phyloP scores from a whole-genome alignment of 2,113 vertebrate genomes.

The Numenius arquata region DNA sequence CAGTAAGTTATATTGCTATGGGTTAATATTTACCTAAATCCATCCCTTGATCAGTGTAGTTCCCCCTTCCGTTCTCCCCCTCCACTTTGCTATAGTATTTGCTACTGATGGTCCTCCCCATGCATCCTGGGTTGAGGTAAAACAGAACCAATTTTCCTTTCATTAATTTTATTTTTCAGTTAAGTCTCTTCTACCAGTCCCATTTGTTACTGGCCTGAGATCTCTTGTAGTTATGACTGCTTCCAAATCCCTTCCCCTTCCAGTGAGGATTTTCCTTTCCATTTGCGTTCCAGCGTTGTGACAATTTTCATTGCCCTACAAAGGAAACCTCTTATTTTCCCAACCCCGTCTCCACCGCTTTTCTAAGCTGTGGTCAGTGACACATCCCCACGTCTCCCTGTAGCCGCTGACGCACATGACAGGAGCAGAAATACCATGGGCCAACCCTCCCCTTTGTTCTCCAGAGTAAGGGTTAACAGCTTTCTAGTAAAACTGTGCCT shows the following conservation, averaged over 20 bases:
- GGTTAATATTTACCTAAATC: neutral
- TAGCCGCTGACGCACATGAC: fast-evolving
- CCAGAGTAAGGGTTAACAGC: neutral
- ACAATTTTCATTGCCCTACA: neutral
- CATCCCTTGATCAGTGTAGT: neutral
- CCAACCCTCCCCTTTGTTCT: neutral
- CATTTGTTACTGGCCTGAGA: neutral
- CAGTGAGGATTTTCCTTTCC: neutral
- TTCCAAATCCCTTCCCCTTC: neutral
- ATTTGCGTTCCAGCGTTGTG: neutral
- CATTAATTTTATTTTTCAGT: neutral
- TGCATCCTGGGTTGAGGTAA: neutral
- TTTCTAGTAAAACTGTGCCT: neutral
- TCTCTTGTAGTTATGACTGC: neutral
- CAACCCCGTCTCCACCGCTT: neutral
- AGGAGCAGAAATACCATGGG: neutral
- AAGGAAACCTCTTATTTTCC: neutral
- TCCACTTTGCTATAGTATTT: neutral
- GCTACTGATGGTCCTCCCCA: neutral
- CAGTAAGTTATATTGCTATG: neutral
- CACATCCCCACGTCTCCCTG: neutral
- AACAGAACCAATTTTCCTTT: neutral
- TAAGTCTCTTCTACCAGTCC: neutral
- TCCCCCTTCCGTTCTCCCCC: neutral
- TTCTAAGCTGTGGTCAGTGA: neutral